These are phyloP conservation scores for Chaetogeoica ovagalla DNA, from an alignment of 2,888 invertebrate genomes.

Conservation along the genomic window DNA sequence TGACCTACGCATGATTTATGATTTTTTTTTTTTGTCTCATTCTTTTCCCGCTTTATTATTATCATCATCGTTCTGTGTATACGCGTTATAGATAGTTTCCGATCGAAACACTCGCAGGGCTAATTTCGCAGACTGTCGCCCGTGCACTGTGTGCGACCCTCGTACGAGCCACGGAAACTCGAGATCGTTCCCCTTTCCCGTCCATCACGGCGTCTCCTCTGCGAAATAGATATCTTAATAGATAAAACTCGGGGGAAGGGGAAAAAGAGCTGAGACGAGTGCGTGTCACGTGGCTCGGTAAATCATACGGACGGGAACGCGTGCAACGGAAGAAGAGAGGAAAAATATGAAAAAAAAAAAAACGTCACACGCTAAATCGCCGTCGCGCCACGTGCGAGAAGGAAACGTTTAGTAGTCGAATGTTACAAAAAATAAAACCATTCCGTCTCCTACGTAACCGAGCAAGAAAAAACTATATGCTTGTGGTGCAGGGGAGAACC, in stretches of 20 bases:
- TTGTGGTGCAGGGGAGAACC: too few relatives aligned
- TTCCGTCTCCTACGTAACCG: too few relatives aligned
- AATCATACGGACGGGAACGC: background rate
- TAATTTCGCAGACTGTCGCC: slow-evolving; percentile 29
- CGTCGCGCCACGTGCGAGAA: too few relatives aligned
- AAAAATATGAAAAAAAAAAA: background rate
- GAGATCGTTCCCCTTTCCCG: background rate
- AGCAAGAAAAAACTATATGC: too few relatives aligned
- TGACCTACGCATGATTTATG: slow-evolving; percentile 52
- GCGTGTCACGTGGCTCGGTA: background rate
- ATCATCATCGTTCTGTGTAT: background rate
- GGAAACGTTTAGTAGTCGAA: too few relatives aligned
- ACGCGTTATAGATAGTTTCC: slow-evolving; percentile 25
- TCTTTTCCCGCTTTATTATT: background rate
- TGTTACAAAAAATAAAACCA: too few relatives aligned
- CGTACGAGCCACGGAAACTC: background rate
- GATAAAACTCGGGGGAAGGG: background rate
- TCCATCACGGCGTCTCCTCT: background rate
- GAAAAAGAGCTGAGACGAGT: background rate
- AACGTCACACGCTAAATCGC: background rate
- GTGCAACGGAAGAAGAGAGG: too few relatives aligned
- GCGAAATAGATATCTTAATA: slow-evolving; percentile 33
- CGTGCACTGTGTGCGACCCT: background rate
- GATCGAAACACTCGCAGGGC: slow-evolving; percentile 40
- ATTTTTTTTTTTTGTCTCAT: slow-evolving; percentile 17